Base-by-base conservation (phyloP, 2,888 invertebrate genomes). In the Eristalis arbustorum region DNA sequence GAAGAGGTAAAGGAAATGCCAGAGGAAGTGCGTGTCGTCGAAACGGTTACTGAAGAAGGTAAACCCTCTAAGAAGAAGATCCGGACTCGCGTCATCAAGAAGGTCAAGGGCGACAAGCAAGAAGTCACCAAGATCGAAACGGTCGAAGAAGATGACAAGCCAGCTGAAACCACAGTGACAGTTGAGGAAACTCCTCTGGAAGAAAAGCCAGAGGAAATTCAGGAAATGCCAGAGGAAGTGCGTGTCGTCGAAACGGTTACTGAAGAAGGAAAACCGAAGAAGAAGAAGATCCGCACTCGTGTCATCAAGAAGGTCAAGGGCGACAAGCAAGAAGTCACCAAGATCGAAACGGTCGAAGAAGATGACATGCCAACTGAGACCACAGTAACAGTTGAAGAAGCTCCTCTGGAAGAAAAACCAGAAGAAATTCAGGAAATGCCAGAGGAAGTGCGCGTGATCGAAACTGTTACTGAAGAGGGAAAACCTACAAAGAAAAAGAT, bases 111-210 rank as follows among this genome's bases (percentile, higher is more conserved):
- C 22, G 85, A 66, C 73, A 89, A 88, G 81, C 89, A 90, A 81
- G 91, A 92, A 90, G 89, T 90, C 4, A 92, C 92, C 3, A 91
- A 91, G 89, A 92, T 93, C 78, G 90, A 91, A 56, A 93, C 93
- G 0, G 89, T 92, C 4, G 91, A 93, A 77, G 92, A 92, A 89
- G 92, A 92, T 63, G 91, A 91, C 14, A 91, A 93, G 84, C 84
- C 89, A 77, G 92, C 92, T 6, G 89, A 92, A 74, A 91, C 90
- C 6, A 91, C 90, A 5, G 89, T 90, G 0, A 92, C 91, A 61
- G 91, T 93, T 71, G 87, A 87, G 66, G 88, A 89, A 59, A 72
- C 77, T 25, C 88, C 89, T 23, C 31, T 85, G 18, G 84, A 87
- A 10, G 88, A 88, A 37, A n/a, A 66, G 57, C 77, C 72, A 3